Evolutionary conservation across 2,113 vertebrate genomes (phyloP), one percentile per base, ranked within the genome.

Genomic region (Zapus hudsonius): DNA sequence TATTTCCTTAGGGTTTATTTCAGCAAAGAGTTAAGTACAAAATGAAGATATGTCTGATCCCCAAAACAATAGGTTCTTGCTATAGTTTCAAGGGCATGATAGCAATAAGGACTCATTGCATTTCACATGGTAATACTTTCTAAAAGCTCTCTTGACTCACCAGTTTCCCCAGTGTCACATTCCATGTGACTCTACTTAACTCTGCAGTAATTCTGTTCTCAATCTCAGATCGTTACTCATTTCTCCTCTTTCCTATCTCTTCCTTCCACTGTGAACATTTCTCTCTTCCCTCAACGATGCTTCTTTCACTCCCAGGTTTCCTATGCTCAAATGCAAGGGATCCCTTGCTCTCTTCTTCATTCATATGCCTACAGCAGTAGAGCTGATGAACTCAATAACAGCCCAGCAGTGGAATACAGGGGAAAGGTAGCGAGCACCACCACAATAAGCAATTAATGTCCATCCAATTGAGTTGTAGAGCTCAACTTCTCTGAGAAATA

Each of bases 261-360:
- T 69, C 4, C 0, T 42, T 78, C 22, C 23, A 22, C 1, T 3
- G 12, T 2, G 16, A 12, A 23, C 27, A 61, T n/a, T 57, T 22
- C 13, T 88, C 57, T 84, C 22, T 79, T 69, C 36, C 52, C 17
- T 3, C 52, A 10, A 52, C 52, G 12, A 52, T 52, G 52, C 52
- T 2, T 83, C 9, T 29, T 63, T 63, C 22, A 29, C 25, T 63
- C 10, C 61, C 61, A 8, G 29, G 4, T 29, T 17, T 40, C 10
- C 7, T 3, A 13, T 0, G 3, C 4, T 78, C 11, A 1, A 38
- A 0, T 8, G 3, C 33, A 19, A 85, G 5, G 11, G 2, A 33
- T 11, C 44, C 3, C 27, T 3, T 76, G 2, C 29, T 78, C 9
- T 61, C 4, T 15, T 70, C 17, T 33, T 25, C 27, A 36, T 1